These are phyloP conservation scores for Heliconius nattereri DNA, from an alignment of 1,140 invertebrate genomes.

Conservation along the genomic window DNA sequence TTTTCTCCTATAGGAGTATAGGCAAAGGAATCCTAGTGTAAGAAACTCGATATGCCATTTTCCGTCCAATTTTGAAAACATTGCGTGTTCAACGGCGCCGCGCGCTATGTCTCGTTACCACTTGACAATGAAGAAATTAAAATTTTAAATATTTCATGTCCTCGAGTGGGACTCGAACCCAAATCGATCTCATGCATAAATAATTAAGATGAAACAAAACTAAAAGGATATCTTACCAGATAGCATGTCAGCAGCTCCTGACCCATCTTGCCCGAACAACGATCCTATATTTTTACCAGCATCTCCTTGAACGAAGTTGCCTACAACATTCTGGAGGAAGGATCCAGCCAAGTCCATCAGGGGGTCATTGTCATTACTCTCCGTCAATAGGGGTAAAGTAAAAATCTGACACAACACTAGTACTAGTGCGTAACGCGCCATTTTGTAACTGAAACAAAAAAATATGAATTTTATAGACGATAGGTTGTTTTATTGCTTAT, in stretches of 20 bases:
- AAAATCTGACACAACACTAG: constrained; percentile 52
- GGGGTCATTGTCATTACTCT: constrained; percentile 77
- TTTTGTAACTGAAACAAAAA: constrained; percentile 54
- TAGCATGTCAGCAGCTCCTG: constrained; percentile 63
- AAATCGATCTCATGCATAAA: too few species aligned
- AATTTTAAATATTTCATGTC: too few species aligned
- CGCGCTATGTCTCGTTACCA: too few species aligned
- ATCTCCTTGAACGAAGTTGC: constrained; percentile 82
- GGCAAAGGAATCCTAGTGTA: too few species aligned
- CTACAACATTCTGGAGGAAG: constrained; percentile 80
- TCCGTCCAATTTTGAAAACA: too few species aligned
- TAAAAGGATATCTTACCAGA: constrained; percentile 54
- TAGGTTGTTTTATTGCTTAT: not conserved
- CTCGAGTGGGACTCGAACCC: too few species aligned
- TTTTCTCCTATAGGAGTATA: too few species aligned
- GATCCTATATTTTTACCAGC: constrained; percentile 72
- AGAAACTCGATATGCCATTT: too few species aligned
- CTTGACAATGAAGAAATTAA: too few species aligned
- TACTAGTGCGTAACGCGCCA: constrained; percentile 54
- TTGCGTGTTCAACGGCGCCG: too few species aligned
- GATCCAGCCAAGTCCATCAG: constrained; percentile 82
- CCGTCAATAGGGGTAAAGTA: constrained; percentile 48
- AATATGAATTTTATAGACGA: not conserved
- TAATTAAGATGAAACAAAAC: too few species aligned
- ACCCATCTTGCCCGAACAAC: constrained; percentile 61